Base-by-base conservation (phyloP, 2,888 invertebrate species). In the Yponomeuta plumbellus region DNA sequence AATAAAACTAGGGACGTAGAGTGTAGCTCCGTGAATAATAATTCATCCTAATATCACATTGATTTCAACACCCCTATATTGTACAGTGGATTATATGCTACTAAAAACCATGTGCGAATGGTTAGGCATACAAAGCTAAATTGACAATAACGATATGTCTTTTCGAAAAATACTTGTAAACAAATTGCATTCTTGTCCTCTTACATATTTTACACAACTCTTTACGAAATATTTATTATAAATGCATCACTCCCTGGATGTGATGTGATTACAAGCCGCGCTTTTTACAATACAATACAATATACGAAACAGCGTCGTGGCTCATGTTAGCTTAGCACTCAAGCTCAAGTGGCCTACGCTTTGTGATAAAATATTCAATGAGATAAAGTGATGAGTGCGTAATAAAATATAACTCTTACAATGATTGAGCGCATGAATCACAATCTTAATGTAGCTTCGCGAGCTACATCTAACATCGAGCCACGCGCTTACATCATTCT, bases 11-110 rank as follows among this genome's bases (percentile, higher is more conserved):
- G 57, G 67, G 67, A 67, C 66, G 67, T 66, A 68, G 67, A 69
- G 72, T 69, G 73, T 67, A 67, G 69, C 73, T 69, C 68, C 68
- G 75, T 76, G 75, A 75, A 77, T 73, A 75, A 77, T 73, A 80
- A 76, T 77, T 74, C 78, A 78, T 72, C 74, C 88, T 89, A 90
- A 85, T 90, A 90, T 89, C 90, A 90, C 90, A 80, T 80, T 78
- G 79, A 84, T 85, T 85, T 85, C 82, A 86, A 83, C 80, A 76
- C 80, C 77, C 72, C 78, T 77, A 76, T 73, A 79, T 78, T 78
- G 79, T 81, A 84, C 79, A 79, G 75, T 74, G 57, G 57, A 61
- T 44, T 64, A 68, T 59, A 65, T 62, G 64, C 74, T 70, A 67
- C 70, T 68, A 71, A 71, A 70, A 69, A 70, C 59, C 63, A 70